These are phyloP conservation scores for Hemicentrotus pulcherrimus DNA, from an alignment of 35 echinoderm and acorn worm species.

Conservation along the genomic window DNA sequence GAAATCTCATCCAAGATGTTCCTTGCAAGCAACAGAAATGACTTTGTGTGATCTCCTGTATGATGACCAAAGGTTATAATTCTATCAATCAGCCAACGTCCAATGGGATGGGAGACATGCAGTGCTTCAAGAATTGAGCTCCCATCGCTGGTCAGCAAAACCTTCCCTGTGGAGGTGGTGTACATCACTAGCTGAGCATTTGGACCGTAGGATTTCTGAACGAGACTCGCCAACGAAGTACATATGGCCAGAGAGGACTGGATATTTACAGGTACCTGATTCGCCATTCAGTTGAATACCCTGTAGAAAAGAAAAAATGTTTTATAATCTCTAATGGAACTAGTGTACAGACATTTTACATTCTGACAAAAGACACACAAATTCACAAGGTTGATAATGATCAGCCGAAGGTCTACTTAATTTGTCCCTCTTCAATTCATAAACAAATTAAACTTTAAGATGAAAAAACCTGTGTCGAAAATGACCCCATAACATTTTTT, in stretches of 20 bases:
- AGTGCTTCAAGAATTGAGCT: background rate
- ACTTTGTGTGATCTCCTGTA: background rate
- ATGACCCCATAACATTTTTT: too few relatives aligned
- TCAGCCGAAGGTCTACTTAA: too few relatives aligned
- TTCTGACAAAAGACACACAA: too few relatives aligned
- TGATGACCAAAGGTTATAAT: background rate
- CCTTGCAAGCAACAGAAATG: background rate
- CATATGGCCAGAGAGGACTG: constrained; percentile 27
- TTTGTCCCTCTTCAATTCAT: too few relatives aligned
- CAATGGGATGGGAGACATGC: constrained; percentile 7
- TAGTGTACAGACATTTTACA: too few relatives aligned
- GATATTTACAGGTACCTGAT: background rate
- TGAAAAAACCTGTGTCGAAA: too few relatives aligned
- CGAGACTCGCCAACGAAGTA: background rate
- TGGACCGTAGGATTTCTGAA: background rate
- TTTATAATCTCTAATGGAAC: too few relatives aligned
- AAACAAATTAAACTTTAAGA: too few relatives aligned
- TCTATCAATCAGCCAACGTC: constrained; percentile 20
- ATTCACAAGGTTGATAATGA: too few relatives aligned
- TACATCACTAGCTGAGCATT: constrained; percentile 19
- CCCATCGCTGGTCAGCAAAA: constrained; percentile 19
- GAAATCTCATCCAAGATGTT: background rate
- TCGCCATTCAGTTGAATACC: background rate
- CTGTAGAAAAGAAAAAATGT: background rate
- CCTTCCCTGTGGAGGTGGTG: constrained; percentile 38